Percentiles rank a stretch among this genome's conserved stretches.
Conservation (phyloP, 2,888 invertebrate species). For the Drosophila pseudotakahashii region DNA sequence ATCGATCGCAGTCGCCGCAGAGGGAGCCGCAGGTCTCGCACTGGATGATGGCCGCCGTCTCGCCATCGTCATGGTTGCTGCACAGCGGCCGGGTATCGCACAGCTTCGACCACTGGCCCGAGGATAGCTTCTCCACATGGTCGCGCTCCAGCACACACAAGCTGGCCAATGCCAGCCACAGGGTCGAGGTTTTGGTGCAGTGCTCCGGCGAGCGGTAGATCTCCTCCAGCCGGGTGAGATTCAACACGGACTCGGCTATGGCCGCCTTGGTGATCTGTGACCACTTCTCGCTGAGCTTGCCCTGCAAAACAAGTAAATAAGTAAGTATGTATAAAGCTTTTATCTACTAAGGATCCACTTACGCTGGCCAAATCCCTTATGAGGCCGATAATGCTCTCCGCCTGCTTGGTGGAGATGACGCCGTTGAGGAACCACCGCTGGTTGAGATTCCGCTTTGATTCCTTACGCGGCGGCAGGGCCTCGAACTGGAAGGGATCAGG, state of each 20-base stretch:
- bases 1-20: constrained; percentile 98
- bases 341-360: constrained; percentile 75
- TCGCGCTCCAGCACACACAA: constrained; percentile 96
- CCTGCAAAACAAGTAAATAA: constrained; percentile 85
- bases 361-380: constrained; percentile 97
- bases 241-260: constrained; percentile 93
- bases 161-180: constrained; percentile 97
- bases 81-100: constrained; percentile 91
- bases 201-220: constrained; percentile 89
- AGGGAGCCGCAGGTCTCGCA: constrained; percentile 96
- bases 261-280: constrained; percentile 94
- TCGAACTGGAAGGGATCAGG: constrained; percentile 74
- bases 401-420: constrained; percentile 92
- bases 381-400: constrained; percentile 93
- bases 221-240: constrained; percentile 92
- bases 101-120: constrained; percentile 90
- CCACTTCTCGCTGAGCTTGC: constrained; percentile 94
- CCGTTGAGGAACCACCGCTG: constrained; percentile 94
- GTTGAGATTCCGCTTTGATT: constrained; percentile 82
- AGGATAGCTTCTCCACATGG: constrained; percentile 92
- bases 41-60: constrained; percentile 95
- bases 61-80: constrained; percentile 98
- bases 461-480: constrained; percentile 68
- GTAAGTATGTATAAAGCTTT: constrained; percentile 30
- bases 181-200: constrained; percentile 92